Percentiles rank a stretch among this genome's conserved stretches.
Evolutionary conservation across 53 echinoderm and acorn worm genomes (phyloP).

Genomic region (Zoroaster sp.): DNA sequence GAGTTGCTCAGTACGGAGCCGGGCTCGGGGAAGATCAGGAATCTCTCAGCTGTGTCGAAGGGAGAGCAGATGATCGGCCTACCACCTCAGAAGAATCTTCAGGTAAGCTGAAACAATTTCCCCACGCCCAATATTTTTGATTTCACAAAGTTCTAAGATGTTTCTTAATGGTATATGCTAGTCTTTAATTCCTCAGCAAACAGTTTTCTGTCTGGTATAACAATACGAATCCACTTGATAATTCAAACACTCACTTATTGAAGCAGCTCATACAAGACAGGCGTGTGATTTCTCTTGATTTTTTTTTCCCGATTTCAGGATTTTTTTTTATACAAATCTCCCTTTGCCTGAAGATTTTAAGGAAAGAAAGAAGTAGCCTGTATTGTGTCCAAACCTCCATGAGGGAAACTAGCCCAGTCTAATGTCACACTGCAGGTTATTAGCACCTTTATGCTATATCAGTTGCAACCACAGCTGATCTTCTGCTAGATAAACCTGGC

Average conservation of each 20-base stretch:
- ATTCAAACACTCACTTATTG: background rate
- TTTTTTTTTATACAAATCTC: no score
- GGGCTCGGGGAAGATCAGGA: constrained; percentile 27
- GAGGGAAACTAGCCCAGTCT: background rate
- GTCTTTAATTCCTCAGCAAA: background rate
- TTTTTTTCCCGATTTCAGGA: background rate
- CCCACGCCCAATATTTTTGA: no score
- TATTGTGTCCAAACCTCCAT: no score
- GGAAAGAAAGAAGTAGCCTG: no score
- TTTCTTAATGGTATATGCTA: background rate
- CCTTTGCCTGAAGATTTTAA: no score
- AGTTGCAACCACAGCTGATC: no score
- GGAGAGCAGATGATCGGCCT: constrained; percentile 63
- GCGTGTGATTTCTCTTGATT: background rate
- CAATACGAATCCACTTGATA: background rate
- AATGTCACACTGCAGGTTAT: no score
- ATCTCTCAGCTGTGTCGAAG: constrained; percentile 15
- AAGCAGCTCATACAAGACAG: background rate
- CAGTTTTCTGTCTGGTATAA: background rate
- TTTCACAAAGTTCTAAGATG: no score
- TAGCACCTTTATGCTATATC: no score
- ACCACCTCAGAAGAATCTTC: constrained; percentile 83
- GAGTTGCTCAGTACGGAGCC: constrained; percentile 80
- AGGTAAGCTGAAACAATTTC: constrained; percentile 76
- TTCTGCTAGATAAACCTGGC: no score